A percentile compares a stretch with the other conserved stretches of the same genome.
phyloP scores from a whole-genome alignment of 37 sponge, comb jelly and placozoan genomes.

The Ephydatia muelleri region DNA sequence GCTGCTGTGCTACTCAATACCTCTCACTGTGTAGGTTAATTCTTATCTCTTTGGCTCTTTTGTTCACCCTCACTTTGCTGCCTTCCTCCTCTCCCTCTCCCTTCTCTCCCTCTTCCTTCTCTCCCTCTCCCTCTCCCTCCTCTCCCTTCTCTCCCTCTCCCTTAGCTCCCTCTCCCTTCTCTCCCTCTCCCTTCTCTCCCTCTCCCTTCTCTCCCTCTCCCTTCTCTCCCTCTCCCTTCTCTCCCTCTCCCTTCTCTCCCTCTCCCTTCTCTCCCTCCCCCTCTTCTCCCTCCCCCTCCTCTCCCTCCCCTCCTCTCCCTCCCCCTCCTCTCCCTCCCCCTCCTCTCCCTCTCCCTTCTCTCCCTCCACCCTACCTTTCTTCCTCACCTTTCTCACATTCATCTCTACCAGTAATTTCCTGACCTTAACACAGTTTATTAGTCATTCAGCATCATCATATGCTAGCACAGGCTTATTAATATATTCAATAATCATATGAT shows the following conservation, averaged over 20 bases:
- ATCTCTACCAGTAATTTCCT: background rate
- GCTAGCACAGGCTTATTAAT: background rate
- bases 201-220: conserved; percentile 8
- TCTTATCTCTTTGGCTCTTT: too few species aligned
- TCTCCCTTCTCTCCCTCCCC: background rate
- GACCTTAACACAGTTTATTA: background rate
- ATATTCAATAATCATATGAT: background rate
- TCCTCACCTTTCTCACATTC: background rate
- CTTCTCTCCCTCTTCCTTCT: background rate
- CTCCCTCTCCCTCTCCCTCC: background rate
- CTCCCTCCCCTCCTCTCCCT: conserved; percentile 9
- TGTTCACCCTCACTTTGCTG: background rate
- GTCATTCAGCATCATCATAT: background rate
- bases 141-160: background rate
- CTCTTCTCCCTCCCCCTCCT: background rate
- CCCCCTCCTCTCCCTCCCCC: background rate
- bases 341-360: background rate
- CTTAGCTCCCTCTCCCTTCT: background rate
- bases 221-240: background rate
- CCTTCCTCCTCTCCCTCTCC: background rate
- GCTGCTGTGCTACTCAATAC: background rate
- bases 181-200: conserved; percentile 3
- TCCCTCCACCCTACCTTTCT: background rate
- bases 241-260: background rate
- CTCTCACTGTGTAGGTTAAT: too few species aligned